These are phyloP conservation scores for Arenaria interpres DNA, from an alignment of 2,113 vertebrate species.

Conservation along the genomic window DNA sequence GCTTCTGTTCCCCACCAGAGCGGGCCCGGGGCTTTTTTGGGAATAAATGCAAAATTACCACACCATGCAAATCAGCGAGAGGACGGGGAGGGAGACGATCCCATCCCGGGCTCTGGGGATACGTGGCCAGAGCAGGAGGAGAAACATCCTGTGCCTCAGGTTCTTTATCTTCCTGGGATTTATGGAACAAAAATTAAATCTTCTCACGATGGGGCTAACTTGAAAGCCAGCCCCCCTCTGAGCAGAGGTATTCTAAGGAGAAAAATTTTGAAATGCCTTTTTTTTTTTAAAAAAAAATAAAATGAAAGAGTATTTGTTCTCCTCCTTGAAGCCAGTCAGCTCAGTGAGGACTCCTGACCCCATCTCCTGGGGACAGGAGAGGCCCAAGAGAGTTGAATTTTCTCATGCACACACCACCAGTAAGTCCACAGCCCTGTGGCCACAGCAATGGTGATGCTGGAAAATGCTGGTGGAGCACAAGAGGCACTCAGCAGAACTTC, in stretches of 20 bases:
- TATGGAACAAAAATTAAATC: background rate
- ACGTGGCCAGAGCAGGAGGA: background rate
- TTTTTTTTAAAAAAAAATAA: background rate
- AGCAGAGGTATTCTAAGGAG: background rate
- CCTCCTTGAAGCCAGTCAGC: background rate
- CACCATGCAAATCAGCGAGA: rapidly evolving
- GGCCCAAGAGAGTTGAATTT: background rate
- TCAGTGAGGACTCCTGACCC: background rate
- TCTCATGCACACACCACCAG: background rate
- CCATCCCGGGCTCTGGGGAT: background rate
- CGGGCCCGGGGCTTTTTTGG: background rate
- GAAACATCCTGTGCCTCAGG: background rate
- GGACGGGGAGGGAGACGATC: background rate
- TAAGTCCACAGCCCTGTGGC: rapidly evolving
- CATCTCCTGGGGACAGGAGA: background rate
- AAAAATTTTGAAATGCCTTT: background rate
- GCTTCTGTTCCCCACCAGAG: background rate
- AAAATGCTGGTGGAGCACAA: background rate
- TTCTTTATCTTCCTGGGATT: background rate
- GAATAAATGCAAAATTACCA: background rate
- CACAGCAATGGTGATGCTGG: rapidly evolving
- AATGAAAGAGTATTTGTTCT: background rate
- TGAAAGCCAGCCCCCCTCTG: background rate
- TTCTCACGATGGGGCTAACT: background rate
- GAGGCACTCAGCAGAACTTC: rapidly evolving